Base-by-base conservation (phyloP, 1,140 invertebrate species). In the Homalodisca vitripennis region DNA sequence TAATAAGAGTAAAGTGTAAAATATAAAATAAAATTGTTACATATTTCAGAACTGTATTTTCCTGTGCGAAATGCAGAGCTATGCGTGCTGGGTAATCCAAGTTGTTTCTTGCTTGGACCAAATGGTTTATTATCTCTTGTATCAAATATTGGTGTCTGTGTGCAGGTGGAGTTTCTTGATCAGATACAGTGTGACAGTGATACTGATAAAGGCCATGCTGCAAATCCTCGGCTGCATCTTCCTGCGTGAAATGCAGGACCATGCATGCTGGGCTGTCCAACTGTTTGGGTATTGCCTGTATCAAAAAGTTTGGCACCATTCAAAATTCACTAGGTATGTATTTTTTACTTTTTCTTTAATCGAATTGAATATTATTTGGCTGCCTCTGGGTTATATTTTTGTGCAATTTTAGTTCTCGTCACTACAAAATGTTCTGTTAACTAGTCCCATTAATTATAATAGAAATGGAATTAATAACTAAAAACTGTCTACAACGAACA, bases 181-280 rank as follows among this genome's bases (percentile, higher is more conserved):
- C 32, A 88, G 88, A 0, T 98, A 97, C 81, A 97, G 94, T 77
- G 90, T 97, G 27, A 77, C 86, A 12, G 95, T 98, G 0, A 95
- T 99, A 47, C 85, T 94, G 14, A 83, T 90, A 20, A 99, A 98
- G 83, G 85, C 91, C 1, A 77, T 89, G 68, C 84, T 95, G 24
- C 92, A 98, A 84, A 88, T 98, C 67, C 83, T 95, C 10, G 95
- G 95, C 1, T 98, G 96, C 79, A 87, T 98, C 10, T 93, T 92
- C 75, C 85, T 92, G 46, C 74, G 83, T n/a, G 75, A 83, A 64
- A 79, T 83, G 73, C 83, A 89, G 68, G 73, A 77, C 0, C 81
- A 91, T 68, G 88, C 87, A 1, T 98, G 95, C 78, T 96, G 93
- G 92, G 77, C 95, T 57, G 88, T 97, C 12, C 94, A 98, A 77